Base-by-base conservation (phyloP, 2,888 invertebrate species). In the Synergus laeviventris region DNA sequence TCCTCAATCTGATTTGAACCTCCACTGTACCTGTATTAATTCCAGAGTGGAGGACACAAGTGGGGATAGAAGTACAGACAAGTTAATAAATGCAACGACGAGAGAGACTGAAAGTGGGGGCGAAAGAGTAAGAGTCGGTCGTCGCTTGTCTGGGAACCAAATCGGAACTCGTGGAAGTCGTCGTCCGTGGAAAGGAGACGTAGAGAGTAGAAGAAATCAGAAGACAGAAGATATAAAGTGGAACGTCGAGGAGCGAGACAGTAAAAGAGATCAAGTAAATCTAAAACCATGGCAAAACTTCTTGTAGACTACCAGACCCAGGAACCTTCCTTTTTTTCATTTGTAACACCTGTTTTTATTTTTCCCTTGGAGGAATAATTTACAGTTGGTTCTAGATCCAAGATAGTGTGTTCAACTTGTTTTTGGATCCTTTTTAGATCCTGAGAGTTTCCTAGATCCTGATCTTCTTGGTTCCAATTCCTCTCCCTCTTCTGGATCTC, bases 11-110 rank as follows among this genome's bases (percentile, higher is more conserved):
- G 42, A 42, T 0, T 42, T 1, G 42, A 42, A 42, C 5, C 31
- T 31, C 31, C 31, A 42, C 9, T 12, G 5, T 42, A 42, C 42
- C 42, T 42, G 12, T 42, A 11, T 42, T 12, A 14, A 42, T 12
- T 14, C 14, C 42, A 42, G 42, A 42, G 14, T 31, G 31, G 5
- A 31, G 31, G 5, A 31, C 4, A 31, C 5, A 31, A 31, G 42
- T 1, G 42, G 42, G 42, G 42, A 31, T 31, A 31, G 31, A 56
- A 56, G 56, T 12, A 21, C 4, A 14, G 59, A 59, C 14, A 59
- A 24, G 59, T 24, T 59, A 59, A 59, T 59, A 59, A 59, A 59
- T 59, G 59, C 59, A 59, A 11, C 59, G 59, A 21, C 59, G 21
- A 24, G 21, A 59, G 21, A 24, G 59, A 59, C 24, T 59, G 21